Percentiles rank a stretch among this genome's conserved stretches.
These are phyloP conservation scores for Drosophila mercatorum DNA, from an alignment of 2,888 invertebrate genomes.

Conservation along the genomic window DNA sequence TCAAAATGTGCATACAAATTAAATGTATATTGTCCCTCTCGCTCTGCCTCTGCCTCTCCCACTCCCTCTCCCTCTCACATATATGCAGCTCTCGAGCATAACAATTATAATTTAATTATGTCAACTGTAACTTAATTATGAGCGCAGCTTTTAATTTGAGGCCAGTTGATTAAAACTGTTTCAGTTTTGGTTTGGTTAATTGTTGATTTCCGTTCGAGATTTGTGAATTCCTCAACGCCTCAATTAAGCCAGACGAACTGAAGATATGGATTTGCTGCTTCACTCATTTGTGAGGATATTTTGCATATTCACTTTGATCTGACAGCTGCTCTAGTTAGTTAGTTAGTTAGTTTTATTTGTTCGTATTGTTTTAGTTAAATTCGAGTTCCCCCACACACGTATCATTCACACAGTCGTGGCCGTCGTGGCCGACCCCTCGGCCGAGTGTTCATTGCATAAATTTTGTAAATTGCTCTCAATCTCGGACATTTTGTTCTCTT, in stretches of 20 bases:
- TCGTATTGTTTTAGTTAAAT: slow-evolving; percentile 65
- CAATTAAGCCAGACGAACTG: slow-evolving; percentile 43
- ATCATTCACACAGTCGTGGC: slow-evolving; percentile 37
- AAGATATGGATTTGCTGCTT: slow-evolving; percentile 1
- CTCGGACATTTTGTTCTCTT: slow-evolving; percentile 15
- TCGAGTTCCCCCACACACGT: slow-evolving; percentile 11
- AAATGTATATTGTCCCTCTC: slow-evolving; percentile 5
- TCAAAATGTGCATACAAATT: slow-evolving; percentile 26
- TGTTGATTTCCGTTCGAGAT: slow-evolving; percentile 71
- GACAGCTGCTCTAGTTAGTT: slow-evolving; percentile 8
- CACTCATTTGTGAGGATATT: slow-evolving; percentile 2
- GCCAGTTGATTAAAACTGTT: slow-evolving; percentile 59
- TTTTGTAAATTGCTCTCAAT: slow-evolving; percentile 63
- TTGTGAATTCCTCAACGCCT: slow-evolving; percentile 44
- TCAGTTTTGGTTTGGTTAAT: slow-evolving; percentile 65
- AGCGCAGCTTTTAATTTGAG: slow-evolving; percentile 64
- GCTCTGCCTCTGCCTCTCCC: background rate
- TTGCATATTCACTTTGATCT: slow-evolving; percentile 1
- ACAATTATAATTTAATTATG: slow-evolving; percentile 81
- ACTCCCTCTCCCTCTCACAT: background rate
- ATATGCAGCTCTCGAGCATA: slow-evolving; percentile 32
- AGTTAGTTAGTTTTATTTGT: slow-evolving; percentile 24
- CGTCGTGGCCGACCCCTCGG: slow-evolving; percentile 20
- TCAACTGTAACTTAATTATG: slow-evolving; percentile 82
- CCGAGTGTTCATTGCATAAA: slow-evolving; percentile 48